Conservation (phyloP, 2,113 vertebrate genomes). For the Laticauda laticaudata region DNA sequence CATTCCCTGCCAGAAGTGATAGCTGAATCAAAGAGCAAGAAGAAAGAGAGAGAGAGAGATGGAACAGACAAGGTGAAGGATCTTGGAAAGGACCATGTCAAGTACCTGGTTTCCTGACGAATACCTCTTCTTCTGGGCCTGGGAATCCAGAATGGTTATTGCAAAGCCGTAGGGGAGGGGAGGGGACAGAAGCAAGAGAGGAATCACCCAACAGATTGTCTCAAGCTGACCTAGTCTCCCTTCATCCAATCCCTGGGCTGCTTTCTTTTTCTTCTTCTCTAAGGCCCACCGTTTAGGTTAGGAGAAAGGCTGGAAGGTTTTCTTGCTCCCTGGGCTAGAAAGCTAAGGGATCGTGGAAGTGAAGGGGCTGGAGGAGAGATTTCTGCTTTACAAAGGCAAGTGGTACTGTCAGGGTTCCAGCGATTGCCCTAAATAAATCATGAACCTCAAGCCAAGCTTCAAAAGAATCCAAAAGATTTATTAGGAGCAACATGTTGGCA, state of each 20-base stretch:
- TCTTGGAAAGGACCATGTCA: neutral
- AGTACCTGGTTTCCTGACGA: slow-evolving; percentile 92
- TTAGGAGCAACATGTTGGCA: no score
- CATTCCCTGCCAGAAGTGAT: neutral
- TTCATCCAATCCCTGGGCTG: neutral
- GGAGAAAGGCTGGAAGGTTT: neutral
- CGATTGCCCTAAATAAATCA: no score
- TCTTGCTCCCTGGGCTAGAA: neutral
- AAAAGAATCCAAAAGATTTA: no score
- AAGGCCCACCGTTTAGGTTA: neutral
- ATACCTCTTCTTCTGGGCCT: slow-evolving; percentile 97
- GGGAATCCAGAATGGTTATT: slow-evolving; percentile 69
- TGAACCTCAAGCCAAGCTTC: no score
- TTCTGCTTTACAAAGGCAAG: neutral
- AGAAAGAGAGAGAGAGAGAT: no score
- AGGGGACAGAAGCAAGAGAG: slow-evolving; percentile 70
- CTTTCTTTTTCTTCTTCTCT: neutral
- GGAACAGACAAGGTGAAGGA: neutral
- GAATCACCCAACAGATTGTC: slow-evolving; percentile 41
- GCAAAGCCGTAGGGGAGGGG: slow-evolving; percentile 69
- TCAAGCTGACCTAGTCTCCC: neutral
- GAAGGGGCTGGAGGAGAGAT: neutral
- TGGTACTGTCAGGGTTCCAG: no score
- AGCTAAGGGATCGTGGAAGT: neutral
- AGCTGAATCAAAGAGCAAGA: neutral